Conservation (phyloP, 2,113 vertebrate genomes). For the Leptobrachium ailaonicum region DNA sequence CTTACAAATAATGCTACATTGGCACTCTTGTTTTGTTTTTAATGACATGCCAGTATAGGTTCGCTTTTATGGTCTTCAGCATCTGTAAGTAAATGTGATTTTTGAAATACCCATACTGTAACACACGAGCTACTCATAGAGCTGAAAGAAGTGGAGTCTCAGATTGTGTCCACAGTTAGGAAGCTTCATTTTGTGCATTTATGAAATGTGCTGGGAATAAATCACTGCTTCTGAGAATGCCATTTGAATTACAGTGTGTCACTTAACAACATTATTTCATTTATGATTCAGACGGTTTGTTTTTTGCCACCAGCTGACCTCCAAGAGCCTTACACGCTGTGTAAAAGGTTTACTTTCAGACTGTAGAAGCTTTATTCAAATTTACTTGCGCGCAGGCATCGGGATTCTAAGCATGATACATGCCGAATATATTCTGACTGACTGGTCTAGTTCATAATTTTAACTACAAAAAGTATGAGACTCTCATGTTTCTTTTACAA, state of each 20-base stretch:
- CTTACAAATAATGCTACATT: too few relatives aligned
- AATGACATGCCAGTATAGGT: too few relatives aligned
- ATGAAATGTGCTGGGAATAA: not conserved
- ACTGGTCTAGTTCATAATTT: not conserved
- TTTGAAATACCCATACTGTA: too few relatives aligned
- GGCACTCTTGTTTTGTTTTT: too few relatives aligned
- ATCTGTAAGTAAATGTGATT: too few relatives aligned
- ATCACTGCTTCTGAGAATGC: slow-evolving; percentile 3
- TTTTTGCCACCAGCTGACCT: slow-evolving; percentile 41
- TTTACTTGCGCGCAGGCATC: slow-evolving; percentile 13
- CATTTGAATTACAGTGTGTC: slow-evolving; percentile 20
- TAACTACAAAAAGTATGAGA: not conserved
- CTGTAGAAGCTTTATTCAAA: slow-evolving; percentile 12
- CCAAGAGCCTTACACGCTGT: slow-evolving; percentile 16
- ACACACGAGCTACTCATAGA: too few relatives aligned
- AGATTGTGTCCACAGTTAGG: too few relatives aligned
- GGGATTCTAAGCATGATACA: slow-evolving; percentile 18
- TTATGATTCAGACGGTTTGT: slow-evolving; percentile 18
- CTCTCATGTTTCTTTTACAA: not conserved
- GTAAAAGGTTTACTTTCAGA: slow-evolving; percentile 17
- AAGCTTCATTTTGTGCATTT: not conserved
- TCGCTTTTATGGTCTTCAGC: too few relatives aligned
- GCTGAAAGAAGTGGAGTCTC: too few relatives aligned
- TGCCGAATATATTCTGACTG: slow-evolving; percentile 1
- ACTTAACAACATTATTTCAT: slow-evolving; percentile 31